Evolutionary conservation across 2,888 invertebrate genomes (phyloP), one percentile per base, ranked within the genome.

Genomic region (Bibio marci): DNA sequence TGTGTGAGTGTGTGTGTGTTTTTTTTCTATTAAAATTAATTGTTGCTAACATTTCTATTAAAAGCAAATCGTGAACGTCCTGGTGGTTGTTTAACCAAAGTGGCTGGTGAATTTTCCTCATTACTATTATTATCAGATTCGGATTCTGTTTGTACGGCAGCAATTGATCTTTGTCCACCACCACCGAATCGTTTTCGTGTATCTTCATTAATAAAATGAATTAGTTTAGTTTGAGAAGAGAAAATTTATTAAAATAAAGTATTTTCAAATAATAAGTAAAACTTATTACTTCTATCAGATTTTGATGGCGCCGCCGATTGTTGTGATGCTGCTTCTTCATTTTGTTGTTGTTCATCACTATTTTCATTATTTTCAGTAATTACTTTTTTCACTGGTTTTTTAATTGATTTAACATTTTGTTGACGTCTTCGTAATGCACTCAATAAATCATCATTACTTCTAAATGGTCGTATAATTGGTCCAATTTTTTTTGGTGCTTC

Each of bases 401-500:
- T 63, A 70, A 72, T 69, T 56, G 67, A 70, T 46, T 72, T 73
- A 14, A 67, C 77, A 54, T 78, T 76, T 43, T 76, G 76, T 49
- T 80, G 67, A 51, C 79, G 69, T 50, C 75, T 73, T 57, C 80
- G 81, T 41, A 82, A 62, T 1, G 78, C 71, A 39, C 74, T 79
- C 34, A 82, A 60, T 22, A 82, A 67, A 50, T 81, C 81, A 41
- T 79, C 75, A 58, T 82, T 81, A 52, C 80, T 81, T 50, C 80
- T 71, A 69, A 81, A 81, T 1, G 82, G 81, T 40, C 82, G 63
- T 13, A 81, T 73, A 28, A 70, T 65, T 13, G 78, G 78, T 1
- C 69, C 67, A 31, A 65, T 55, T 48, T 76, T 71, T 50, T 79
- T 80, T 47, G 77, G 72, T 37, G 78, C 64, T 49, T 78, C 76